Evolutionary conservation across 2,113 vertebrate species (phyloP).

Genomic region (Syngnathoides biaculeatus): DNA sequence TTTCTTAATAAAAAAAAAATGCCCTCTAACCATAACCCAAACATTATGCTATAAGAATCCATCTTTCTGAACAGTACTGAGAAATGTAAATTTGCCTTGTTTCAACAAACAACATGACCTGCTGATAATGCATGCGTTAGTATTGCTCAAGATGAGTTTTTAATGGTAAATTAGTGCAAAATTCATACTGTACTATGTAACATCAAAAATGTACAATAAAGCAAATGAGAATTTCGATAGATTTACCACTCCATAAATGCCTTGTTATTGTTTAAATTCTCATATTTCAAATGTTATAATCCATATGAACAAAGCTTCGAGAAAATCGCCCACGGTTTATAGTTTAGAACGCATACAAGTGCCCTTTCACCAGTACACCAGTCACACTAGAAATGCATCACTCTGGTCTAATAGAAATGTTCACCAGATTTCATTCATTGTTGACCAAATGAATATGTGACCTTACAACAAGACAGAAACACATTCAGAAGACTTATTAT

Average conservation of each 20-base stretch:
- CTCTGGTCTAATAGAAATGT: neutral
- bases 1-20: neutral
- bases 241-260: neutral
- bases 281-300: neutral
- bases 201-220: neutral
- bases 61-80: neutral
- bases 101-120: conserved; percentile 2
- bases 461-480: too few species aligned
- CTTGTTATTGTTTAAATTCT: neutral
- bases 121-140: conserved; percentile 27
- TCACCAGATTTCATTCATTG: too few species aligned
- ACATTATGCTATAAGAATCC: neutral
- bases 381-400: neutral
- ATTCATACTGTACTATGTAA: neutral
- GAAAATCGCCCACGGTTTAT: neutral
- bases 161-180: neutral
- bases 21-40: neutral
- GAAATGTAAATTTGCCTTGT: neutral
- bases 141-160: conserved; percentile 25
- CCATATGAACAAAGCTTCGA: neutral
- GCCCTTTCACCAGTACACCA: neutral
- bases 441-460: too few species aligned
- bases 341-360: neutral
- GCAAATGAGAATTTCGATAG: neutral
- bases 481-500: too few species aligned